phyloP scores from a whole-genome alignment of 37 sponge, comb jelly and placozoan species.

The Petrosia ficiformis region DNA sequence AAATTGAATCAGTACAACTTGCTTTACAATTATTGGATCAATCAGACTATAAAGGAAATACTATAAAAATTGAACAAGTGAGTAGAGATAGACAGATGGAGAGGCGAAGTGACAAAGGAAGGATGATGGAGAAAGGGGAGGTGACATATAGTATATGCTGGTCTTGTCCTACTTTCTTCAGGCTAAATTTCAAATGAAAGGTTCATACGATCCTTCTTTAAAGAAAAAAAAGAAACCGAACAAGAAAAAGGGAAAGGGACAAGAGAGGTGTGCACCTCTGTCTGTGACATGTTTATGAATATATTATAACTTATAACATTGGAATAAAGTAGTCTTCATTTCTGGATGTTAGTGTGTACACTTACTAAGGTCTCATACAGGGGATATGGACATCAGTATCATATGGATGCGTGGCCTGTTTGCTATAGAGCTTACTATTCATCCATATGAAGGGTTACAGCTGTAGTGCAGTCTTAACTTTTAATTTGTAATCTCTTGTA shows the following conservation, averaged over 20 bases:
- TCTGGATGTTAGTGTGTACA: too few species aligned
- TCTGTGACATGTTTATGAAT: neutral
- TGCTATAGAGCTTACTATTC: too few species aligned
- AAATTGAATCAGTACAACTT: slow-evolving; percentile 83
- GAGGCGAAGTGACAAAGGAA: neutral
- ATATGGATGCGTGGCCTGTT: too few species aligned
- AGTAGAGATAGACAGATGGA: slow-evolving; percentile 3
- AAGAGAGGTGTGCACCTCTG: slow-evolving; percentile 40
- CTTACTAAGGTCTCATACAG: too few species aligned
- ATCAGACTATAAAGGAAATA: slow-evolving; percentile 24
- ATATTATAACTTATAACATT: slow-evolving; percentile 6
- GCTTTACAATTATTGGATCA: slow-evolving; percentile 82
- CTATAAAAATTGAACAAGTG: slow-evolving; percentile 65
- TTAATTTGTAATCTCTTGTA: too few species aligned
- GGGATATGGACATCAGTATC: too few species aligned
- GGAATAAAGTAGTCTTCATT: too few species aligned
- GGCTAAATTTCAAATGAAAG: slow-evolving; percentile 84
- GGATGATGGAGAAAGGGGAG: neutral
- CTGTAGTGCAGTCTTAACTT: too few species aligned
- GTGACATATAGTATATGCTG: too few species aligned
- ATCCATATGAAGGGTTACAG: too few species aligned
- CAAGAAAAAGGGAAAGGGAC: slow-evolving; percentile 64
- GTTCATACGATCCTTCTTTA: slow-evolving; percentile 81
- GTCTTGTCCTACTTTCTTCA: too few species aligned
- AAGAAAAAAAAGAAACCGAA: slow-evolving; percentile 81